A percentile compares a stretch with the other conserved stretches of the same genome.
Evolutionary conservation across 1,140 invertebrate genomes (phyloP).

Genomic region (Drosophila pseudoananassae): DNA sequence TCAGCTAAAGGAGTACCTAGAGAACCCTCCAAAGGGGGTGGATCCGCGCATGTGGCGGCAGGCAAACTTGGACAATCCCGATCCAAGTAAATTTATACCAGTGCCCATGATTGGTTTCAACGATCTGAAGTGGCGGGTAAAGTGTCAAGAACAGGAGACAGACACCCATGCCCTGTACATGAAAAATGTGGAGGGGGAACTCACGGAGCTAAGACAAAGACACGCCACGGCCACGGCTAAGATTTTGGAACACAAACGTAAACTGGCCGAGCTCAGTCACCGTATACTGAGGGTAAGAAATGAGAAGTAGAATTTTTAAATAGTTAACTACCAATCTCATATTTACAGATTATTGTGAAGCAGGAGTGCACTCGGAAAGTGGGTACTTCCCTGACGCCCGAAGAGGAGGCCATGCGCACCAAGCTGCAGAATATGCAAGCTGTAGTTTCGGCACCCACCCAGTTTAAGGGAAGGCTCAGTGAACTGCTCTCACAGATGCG

Average conservation of each 20-base stretch:
- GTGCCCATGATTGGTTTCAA: conserved; percentile 96
- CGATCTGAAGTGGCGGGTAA: conserved; percentile 90
- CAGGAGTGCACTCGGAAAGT: conserved; percentile 94
- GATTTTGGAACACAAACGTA: conserved; percentile 90
- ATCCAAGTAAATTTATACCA: conserved; percentile 94
- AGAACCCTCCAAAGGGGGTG: conserved; percentile 92
- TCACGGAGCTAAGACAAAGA: conserved; percentile 89
- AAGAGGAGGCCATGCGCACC: conserved; percentile 94
- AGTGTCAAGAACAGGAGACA: conserved; percentile 92
- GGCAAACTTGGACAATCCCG: conserved; percentile 96
- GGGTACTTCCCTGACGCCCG: conserved; percentile 92
- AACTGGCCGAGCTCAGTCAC: conserved; percentile 90
- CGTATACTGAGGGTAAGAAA: conserved; percentile 88
- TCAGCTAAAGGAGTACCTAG: conserved; percentile 94
- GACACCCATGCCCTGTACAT: conserved; percentile 91
- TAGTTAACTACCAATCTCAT: neutral
- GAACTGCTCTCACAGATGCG: conserved; percentile 95
- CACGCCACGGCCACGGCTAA: conserved; percentile 89
- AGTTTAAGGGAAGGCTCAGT: conserved; percentile 96
- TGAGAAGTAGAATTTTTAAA: neutral
- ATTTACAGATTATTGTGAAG: conserved; percentile 90
- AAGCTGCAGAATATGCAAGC: conserved; percentile 93
- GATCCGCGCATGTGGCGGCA: conserved; percentile 93
- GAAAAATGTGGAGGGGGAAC: conserved; percentile 90
- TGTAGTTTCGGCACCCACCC: conserved; percentile 94